These are phyloP conservation scores for Drosophila austrosaltans DNA, from an alignment of 2,888 invertebrate genomes.

Conservation along the genomic window DNA sequence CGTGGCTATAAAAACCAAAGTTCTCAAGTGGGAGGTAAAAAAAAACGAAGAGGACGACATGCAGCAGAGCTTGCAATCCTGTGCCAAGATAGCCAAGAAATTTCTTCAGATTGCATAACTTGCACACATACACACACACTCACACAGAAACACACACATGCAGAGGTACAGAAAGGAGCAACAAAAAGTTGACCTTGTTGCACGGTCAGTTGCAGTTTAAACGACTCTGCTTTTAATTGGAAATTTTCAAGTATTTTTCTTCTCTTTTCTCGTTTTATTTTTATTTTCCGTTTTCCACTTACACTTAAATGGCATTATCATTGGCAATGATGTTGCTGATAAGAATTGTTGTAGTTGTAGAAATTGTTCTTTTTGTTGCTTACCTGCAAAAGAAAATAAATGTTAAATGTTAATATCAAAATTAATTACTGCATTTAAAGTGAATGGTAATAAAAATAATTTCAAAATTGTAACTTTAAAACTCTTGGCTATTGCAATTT, in stretches of 20 bases:
- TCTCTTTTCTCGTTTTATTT: too few relatives aligned
- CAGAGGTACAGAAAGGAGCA: constrained; percentile 29
- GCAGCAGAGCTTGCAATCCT: constrained; percentile 42
- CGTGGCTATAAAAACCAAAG: constrained; percentile 60
- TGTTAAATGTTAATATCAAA: constrained; percentile 9
- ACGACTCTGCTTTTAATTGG: constrained; percentile 11
- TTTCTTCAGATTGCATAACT: constrained; percentile 61
- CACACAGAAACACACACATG: constrained; percentile 33
- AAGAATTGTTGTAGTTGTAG: constrained; percentile 26
- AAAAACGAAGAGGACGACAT: constrained; percentile 12
- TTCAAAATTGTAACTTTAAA: neutral
- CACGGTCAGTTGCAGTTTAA: constrained; percentile 46
- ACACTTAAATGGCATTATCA: constrained; percentile 40
- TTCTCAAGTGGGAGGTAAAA: constrained; percentile 15
- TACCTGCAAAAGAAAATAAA: constrained; percentile 54
- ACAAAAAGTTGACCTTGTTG: constrained; percentile 64
- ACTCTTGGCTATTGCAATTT: neutral
- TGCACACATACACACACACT: constrained; percentile 26
- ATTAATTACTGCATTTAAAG: constrained; percentile 1
- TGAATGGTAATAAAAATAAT: neutral
- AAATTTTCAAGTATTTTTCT: constrained; percentile 17
- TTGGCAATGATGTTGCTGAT: constrained; percentile 3
- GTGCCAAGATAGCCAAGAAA: constrained; percentile 9
- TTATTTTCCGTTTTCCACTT: constrained; percentile 50
- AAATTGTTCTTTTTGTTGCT: constrained; percentile 41